Evolutionary conservation across 2,113 vertebrate species (phyloP), one percentile per base, ranked within the genome.

Genomic region (Dasyprocta punctata): DNA sequence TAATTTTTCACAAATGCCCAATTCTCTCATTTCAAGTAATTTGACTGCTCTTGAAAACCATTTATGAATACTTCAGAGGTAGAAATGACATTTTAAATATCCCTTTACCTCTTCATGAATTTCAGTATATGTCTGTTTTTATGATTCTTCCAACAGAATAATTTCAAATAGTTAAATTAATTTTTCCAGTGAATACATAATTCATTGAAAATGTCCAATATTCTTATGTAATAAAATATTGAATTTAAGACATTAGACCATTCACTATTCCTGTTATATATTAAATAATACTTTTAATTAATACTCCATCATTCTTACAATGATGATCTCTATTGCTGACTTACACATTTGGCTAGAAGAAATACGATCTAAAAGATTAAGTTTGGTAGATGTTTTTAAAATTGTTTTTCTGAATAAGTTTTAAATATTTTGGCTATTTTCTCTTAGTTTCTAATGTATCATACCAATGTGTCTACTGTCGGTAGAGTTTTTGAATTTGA

Each of bases 21-120:
- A 58, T 82, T 89, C 0, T 82, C 13, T 69, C 63, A 4, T 52
- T 47, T 78, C 19, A 73, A 82, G 14, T 0, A 6, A 93, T 88
- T 47, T 80, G 14, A 47, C 78, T 84, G 49, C 24, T 54, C 26
- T 16, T 81, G 26, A 92, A 65, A 82, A 3, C 8, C 9, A 36
- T 44, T 36, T 38, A n/a, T 28, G 92, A 49, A 16, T 71, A 80
- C 14, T 90, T 85, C 26, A 83, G 26, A 67, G 69, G 41, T 38
- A 61, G 26, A 94, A 61, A 11, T 85, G 6, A 47, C 33, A 80
- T 69, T 95, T 95, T 90, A 36, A 75, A 49, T 88, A 92, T 69
- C 2, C 0, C 11, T 84, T 85, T 38, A 20, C 13, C 13, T 61
- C 90, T 4, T 5, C 3, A 19, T 78, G 8, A 94, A 41, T 47